phyloP scores from a whole-genome alignment of 1,140 invertebrate species.

The Formica exsecta region DNA sequence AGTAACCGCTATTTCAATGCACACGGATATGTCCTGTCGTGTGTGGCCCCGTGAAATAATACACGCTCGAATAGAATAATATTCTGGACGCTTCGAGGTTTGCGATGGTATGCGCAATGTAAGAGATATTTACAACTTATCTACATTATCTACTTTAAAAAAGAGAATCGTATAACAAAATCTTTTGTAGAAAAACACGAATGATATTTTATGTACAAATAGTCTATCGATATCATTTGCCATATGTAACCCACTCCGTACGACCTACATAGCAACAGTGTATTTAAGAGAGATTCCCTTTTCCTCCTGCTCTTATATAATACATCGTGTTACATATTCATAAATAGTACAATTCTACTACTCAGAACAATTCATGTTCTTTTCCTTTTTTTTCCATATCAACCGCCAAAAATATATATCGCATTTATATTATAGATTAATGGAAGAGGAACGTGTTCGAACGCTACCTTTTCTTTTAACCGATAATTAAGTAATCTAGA shows the following conservation, averaged over 20 bases:
- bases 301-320: constrained; percentile 8
- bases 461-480: constrained; percentile 20
- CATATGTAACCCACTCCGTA: constrained; percentile 35
- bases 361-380: neutral
- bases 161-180: constrained; percentile 81
- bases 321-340: constrained; percentile 44
- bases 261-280: constrained; percentile 41
- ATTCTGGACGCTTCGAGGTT: constrained; percentile 66
- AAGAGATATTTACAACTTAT: constrained; percentile 78
- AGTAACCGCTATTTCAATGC: constrained; percentile 56
- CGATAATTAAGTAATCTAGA: constrained; percentile 63
- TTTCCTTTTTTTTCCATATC: constrained; percentile 33
- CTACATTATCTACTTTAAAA: constrained; percentile 73
- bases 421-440: constrained; percentile 53
- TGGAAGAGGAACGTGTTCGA: constrained; percentile 46
- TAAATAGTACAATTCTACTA: constrained; percentile 44
- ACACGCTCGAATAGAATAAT: constrained; percentile 72
- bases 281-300: constrained; percentile 5
- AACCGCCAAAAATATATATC: constrained; percentile 37
- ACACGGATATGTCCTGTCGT: constrained; percentile 72
- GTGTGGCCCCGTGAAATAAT: constrained; percentile 66
- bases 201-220: constrained; percentile 72
- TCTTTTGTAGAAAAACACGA: constrained; percentile 81
- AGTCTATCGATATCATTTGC: constrained; percentile 65
- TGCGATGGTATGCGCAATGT: constrained; percentile 32